Evolutionary conservation across 2,888 invertebrate species (phyloP).

Genomic region (Micoletzkya japonica): DNA sequence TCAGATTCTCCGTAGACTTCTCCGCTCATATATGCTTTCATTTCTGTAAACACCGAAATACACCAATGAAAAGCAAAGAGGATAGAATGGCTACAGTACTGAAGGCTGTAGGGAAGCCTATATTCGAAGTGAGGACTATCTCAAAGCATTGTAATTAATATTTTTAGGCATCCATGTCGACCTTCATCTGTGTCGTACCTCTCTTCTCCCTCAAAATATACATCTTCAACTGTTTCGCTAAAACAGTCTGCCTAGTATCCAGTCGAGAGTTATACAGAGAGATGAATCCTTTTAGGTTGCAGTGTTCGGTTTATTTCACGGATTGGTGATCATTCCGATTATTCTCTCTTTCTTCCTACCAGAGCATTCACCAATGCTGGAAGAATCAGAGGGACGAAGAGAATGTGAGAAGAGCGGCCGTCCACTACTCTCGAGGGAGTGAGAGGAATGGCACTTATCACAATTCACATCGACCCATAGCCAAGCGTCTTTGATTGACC

Average conservation of each 20-base stretch:
- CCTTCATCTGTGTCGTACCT: slow-evolving; percentile 57
- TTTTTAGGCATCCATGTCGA: slow-evolving; percentile 51
- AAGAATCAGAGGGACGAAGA: no score
- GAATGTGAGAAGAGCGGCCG: no score
- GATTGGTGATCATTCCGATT: slow-evolving; percentile 54
- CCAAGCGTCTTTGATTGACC: no score
- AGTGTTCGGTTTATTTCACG: slow-evolving; percentile 46
- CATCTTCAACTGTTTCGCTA: slow-evolving; percentile 54
- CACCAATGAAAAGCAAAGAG: not conserved
- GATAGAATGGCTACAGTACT: slow-evolving; percentile 36
- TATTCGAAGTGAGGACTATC: slow-evolving; percentile 55
- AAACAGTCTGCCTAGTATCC: slow-evolving; percentile 41
- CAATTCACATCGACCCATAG: no score
- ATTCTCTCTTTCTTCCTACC: slow-evolving; percentile 34
- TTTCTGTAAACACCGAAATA: slow-evolving; percentile 67
- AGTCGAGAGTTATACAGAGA: not conserved
- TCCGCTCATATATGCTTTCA: slow-evolving; percentile 93
- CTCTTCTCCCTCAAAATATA: slow-evolving; percentile 56
- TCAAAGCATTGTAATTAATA: no score
- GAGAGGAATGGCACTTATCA: no score
- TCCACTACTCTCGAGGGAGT: no score
- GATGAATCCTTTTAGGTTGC: slow-evolving; percentile 12
- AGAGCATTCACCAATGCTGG: not conserved
- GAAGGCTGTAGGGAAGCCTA: slow-evolving; percentile 49
- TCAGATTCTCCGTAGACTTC: slow-evolving; percentile 84